phyloP scores from a whole-genome alignment of 2,113 vertebrate genomes.

The Tachysurus fulvidraco region DNA sequence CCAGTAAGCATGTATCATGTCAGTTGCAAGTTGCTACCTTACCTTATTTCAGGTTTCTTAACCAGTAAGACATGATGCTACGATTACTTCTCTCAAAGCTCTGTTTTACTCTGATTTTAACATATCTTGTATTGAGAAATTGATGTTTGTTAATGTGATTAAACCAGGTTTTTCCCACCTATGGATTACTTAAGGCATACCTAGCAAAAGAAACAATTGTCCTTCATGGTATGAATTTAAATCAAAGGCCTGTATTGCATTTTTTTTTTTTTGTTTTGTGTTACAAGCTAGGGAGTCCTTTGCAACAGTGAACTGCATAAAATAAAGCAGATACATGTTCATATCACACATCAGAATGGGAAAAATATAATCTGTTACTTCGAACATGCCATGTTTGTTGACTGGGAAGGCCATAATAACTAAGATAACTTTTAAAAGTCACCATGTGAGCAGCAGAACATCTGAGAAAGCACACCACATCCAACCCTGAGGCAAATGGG shows the following conservation, averaged over 20 bases:
- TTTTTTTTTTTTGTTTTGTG: constrained; percentile 6
- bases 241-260: not conserved
- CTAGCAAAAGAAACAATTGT: constrained; percentile 10
- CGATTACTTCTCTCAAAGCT: not conserved
- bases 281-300: not conserved
- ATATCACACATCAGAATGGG: not conserved
- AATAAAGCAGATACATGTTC: not conserved
- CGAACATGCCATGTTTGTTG: not conserved
- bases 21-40: not conserved
- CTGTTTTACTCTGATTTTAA: not conserved
- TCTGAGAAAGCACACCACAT: not conserved
- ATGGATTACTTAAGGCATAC: constrained; percentile 42
- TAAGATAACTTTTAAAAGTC: not conserved
- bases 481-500: not conserved
- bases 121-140: not conserved
- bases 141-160: not conserved
- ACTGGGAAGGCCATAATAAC: not conserved
- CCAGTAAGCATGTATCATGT: not conserved
- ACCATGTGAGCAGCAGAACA: not conserved
- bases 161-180: not conserved
- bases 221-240: constrained; percentile 22
- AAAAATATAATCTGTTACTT: not conserved
- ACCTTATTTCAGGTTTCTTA: constrained; percentile 4
- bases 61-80: not conserved
- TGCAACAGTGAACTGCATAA: not conserved